Evolutionary conservation across 1,140 invertebrate species (phyloP).

Genomic region (Chrysomallon squamiferum): DNA sequence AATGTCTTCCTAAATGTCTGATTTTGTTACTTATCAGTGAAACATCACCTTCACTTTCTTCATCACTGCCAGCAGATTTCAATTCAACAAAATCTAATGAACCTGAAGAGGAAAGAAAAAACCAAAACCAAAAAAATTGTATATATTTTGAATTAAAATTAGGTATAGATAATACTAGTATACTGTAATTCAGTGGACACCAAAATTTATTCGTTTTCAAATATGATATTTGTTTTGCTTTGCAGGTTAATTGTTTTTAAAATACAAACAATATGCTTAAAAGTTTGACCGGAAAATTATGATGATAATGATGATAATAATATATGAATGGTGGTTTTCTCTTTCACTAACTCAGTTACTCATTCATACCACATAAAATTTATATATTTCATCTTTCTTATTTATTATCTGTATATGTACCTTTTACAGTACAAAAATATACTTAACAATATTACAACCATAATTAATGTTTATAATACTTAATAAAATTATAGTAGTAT

Average conservation of each 20-base stretch:
- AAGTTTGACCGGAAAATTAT: too few relatives aligned
- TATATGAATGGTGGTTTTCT: too few relatives aligned
- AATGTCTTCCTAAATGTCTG: constrained; percentile 36
- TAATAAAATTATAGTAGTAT: too few relatives aligned
- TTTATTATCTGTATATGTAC: too few relatives aligned
- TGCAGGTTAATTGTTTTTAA: neutral
- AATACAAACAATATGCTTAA: too few relatives aligned
- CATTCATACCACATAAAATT: too few relatives aligned
- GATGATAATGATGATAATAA: too few relatives aligned
- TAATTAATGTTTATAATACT: too few relatives aligned
- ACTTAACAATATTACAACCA: too few relatives aligned
- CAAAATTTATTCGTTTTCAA: neutral
- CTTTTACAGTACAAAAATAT: too few relatives aligned
- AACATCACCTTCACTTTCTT: constrained; percentile 44
- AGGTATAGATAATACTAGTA: neutral
- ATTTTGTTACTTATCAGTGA: constrained; percentile 59
- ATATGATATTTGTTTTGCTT: neutral
- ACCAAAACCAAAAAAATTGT: neutral
- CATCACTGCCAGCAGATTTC: constrained; percentile 21
- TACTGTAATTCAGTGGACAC: neutral
- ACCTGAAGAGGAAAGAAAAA: constrained; percentile 32
- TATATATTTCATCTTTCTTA: too few relatives aligned
- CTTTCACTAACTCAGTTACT: too few relatives aligned
- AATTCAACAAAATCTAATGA: constrained; percentile 32
- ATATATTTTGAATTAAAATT: neutral